A percentile compares a stretch with the other conserved stretches of the same genome.
These are phyloP conservation scores for Apoderus coryli DNA, from an alignment of 2,888 invertebrate species.

Conservation along the genomic window DNA sequence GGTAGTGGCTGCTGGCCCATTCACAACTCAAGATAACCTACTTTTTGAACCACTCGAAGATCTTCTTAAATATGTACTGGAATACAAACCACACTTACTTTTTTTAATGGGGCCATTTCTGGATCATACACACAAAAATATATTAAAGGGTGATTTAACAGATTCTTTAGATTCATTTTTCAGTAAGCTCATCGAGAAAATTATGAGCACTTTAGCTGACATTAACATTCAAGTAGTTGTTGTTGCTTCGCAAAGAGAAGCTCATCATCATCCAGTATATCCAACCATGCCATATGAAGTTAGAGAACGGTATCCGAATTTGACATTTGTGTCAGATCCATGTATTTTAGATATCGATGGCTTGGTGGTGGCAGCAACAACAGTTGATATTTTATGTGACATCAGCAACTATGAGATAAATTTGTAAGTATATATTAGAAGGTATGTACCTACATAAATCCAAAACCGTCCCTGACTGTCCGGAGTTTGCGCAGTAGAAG, in stretches of 20 bases:
- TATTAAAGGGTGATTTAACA: constrained; percentile 43
- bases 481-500: neutral
- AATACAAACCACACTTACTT: constrained; percentile 61
- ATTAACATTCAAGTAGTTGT: constrained; percentile 30
- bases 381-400: constrained; percentile 73
- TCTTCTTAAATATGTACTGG: constrained; percentile 48
- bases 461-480: too few species aligned
- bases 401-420: constrained; percentile 62
- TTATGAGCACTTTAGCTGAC: constrained; percentile 44
- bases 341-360: constrained; percentile 64
- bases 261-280: constrained; percentile 63
- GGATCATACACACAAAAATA: constrained; percentile 43
- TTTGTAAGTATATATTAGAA: constrained; percentile 21
- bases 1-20: constrained; percentile 72
- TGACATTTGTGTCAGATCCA: constrained; percentile 68
- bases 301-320: constrained; percentile 41
- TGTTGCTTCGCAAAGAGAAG: constrained; percentile 63
- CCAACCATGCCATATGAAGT: constrained; percentile 67
- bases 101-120: constrained; percentile 78
- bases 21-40: constrained; percentile 61
- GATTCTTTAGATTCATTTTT: constrained; percentile 64
- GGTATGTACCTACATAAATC: neutral
- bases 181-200: constrained; percentile 49
- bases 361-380: constrained; percentile 61
- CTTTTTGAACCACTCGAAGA: constrained; percentile 71